These are phyloP conservation scores for Ellobium chinense DNA, from an alignment of 2,888 invertebrate species.

Conservation along the genomic window DNA sequence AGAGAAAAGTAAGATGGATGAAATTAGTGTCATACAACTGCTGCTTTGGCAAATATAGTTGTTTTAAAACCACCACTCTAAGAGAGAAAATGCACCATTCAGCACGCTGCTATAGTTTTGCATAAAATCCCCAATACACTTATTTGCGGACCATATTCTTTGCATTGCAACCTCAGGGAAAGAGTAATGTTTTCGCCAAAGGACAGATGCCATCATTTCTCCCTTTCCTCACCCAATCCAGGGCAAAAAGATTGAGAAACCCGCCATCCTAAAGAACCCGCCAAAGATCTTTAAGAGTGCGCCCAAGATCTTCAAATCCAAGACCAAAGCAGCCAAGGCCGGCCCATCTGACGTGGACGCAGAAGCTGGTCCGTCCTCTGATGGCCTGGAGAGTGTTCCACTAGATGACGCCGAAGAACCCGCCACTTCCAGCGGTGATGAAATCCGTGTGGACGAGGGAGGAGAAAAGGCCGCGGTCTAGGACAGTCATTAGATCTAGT, in stretches of 20 bases:
- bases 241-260: conserved; percentile 52
- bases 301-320: conserved; percentile 49
- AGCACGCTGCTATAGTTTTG: too few species aligned
- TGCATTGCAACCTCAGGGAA: too few species aligned
- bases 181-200: too few species aligned
- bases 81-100: too few species aligned
- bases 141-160: too few species aligned
- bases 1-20: too few species aligned
- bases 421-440: conserved; percentile 5
- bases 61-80: too few species aligned
- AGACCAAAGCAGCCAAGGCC: conserved; percentile 44
- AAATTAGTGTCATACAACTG: too few species aligned
- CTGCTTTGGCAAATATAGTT: too few species aligned
- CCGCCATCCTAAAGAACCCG: not conserved
- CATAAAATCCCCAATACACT: too few species aligned
- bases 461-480: not conserved
- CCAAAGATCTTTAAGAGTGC: conserved; percentile 45
- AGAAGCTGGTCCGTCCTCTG: conserved; percentile 46
- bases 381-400: conserved; percentile 46
- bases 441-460: not conserved
- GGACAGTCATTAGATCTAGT: not conserved
- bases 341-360: conserved; percentile 40
- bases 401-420: conserved; percentile 32
- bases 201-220: too few species aligned
- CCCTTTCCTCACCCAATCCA: too few species aligned